Percentiles rank a stretch among this genome's conserved stretches.
Evolutionary conservation across 2,113 vertebrate species (phyloP).

Genomic region (Orthonyx spaldingii): DNA sequence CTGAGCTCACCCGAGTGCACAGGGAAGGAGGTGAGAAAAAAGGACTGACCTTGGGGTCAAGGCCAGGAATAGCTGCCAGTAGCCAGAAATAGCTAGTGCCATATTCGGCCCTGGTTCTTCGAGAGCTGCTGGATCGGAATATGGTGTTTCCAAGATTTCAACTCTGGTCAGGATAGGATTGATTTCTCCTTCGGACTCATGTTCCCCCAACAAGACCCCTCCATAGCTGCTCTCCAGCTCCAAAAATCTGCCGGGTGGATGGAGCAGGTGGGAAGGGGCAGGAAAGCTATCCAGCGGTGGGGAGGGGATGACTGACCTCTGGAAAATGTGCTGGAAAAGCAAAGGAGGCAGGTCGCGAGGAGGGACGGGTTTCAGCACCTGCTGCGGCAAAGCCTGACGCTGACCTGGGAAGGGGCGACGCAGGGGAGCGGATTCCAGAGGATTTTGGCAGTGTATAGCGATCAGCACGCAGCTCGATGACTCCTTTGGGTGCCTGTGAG

Average conservation of each 20-base stretch:
- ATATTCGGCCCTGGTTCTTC: slow-evolving; percentile 18
- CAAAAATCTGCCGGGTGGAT: not conserved
- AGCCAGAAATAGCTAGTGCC: slow-evolving; percentile 8
- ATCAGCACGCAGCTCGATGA: not conserved
- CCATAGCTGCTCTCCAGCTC: not conserved
- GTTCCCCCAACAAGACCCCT: not conserved
- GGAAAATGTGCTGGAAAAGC: slow-evolving; percentile 66
- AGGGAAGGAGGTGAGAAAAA: not conserved
- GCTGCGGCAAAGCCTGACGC: slow-evolving; percentile 27
- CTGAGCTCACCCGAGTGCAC: not conserved
- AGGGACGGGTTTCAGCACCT: slow-evolving; percentile 63
- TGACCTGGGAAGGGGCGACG: slow-evolving; percentile 55
- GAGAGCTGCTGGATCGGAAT: not conserved
- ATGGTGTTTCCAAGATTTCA: slow-evolving; percentile 22
- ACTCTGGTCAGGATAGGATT: not conserved
- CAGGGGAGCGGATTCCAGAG: slow-evolving; percentile 56
- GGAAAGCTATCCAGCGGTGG: slow-evolving; percentile 3
- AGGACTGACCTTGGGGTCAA: not conserved
- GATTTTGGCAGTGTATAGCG: slow-evolving; percentile 23
- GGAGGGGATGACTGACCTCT: slow-evolving; percentile 42
- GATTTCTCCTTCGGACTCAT: not conserved
- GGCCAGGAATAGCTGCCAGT: slow-evolving; percentile 11
- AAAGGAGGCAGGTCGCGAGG: not conserved
- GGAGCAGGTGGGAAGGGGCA: slow-evolving; percentile 43
- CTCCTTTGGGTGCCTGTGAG: slow-evolving; percentile 55